phyloP scores from a whole-genome alignment of 2,888 invertebrate species.

The Synanthedon vespiformis region DNA sequence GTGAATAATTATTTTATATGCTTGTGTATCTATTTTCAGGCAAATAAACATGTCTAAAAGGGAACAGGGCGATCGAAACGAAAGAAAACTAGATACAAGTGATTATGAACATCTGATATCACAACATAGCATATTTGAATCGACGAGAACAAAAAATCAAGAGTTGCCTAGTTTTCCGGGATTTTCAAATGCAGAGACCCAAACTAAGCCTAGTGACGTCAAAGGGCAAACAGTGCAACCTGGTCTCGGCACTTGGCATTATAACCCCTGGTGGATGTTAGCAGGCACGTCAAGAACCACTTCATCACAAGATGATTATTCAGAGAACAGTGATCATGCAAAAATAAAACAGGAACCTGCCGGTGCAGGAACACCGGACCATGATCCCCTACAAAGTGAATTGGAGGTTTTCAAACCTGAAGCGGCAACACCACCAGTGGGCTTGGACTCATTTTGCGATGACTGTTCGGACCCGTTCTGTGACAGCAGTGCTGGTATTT shows the following conservation, averaged over 20 bases:
- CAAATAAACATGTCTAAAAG: slow-evolving; percentile 56
- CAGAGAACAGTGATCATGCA: slow-evolving; percentile 52
- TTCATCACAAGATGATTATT: slow-evolving; percentile 57
- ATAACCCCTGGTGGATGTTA: slow-evolving; percentile 69
- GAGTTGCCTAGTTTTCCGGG: slow-evolving; percentile 64
- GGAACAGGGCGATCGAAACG: slow-evolving; percentile 56
- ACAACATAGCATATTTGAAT: slow-evolving; percentile 64
- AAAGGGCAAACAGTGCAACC: slow-evolving; percentile 50
- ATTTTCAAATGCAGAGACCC: slow-evolving; percentile 65
- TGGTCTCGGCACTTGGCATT: slow-evolving; percentile 60
- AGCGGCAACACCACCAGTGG: slow-evolving; percentile 50
- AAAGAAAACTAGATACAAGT: slow-evolving; percentile 58
- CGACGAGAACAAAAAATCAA: slow-evolving; percentile 51
- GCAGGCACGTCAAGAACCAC: slow-evolving; percentile 60
- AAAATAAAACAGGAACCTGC: slow-evolving; percentile 62
- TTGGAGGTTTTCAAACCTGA: slow-evolving; percentile 44
- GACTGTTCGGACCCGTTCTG: slow-evolving; percentile 68
- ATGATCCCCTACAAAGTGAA: slow-evolving; percentile 49
- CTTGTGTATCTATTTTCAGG: background rate
- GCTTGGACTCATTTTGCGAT: slow-evolving; percentile 62
- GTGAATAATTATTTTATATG: background rate
- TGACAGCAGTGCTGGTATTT: slow-evolving; percentile 54
- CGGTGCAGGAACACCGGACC: slow-evolving; percentile 53
- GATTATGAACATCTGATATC: slow-evolving; percentile 64
- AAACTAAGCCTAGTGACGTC: slow-evolving; percentile 60